Evolutionary conservation across 2,888 invertebrate species (phyloP), one percentile per base, ranked within the genome.

Genomic region (Salticus scenicus): DNA sequence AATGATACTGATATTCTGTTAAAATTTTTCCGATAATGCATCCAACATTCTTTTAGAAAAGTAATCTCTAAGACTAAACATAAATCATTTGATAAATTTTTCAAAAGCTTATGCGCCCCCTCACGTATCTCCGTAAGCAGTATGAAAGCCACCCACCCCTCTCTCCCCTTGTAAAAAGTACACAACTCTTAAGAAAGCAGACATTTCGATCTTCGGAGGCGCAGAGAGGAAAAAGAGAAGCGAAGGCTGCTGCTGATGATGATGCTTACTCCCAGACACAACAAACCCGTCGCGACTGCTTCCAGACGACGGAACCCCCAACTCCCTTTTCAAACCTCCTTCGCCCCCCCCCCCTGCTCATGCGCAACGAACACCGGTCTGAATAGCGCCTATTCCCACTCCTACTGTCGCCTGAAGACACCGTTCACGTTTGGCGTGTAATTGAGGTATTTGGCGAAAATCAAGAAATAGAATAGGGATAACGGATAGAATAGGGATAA

Each of bases 281-380:
- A 80, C 80, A 80, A 80, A 80, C 73, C 80, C 80, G 80, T 80
- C 80, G 80, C 80, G 80, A 80, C 80, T 69, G 80, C 80, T 69
- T 80, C 80, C 74, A 80, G 80, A 80, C 80, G 37, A 67, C 51
- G 30, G 28, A 14, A 72, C 41, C 69, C 69, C 67, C 28, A 10
- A 12, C 47, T 47, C 17, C 17, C 47, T 17, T 2, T n/a, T 2
- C 10, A 12, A 17, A 5, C 47, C 20, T 2, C 57, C 24, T 12
- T 5, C 2, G 2, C 57, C 20, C 57, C 7, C 20, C 5, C 57
- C 57, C 57, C 24, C 4, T 17, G 5, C 42, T 17, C 24, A 24
- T 24, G 57, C 57, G 57, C 57, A 57, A 24, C 57, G 57, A 24
- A n/a, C 57, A 12, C 20, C 24, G 1, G 7, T 24, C 57, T 7